Conservation (phyloP, 2,888 invertebrate species). For the Eupeodes latifasciatus region DNA sequence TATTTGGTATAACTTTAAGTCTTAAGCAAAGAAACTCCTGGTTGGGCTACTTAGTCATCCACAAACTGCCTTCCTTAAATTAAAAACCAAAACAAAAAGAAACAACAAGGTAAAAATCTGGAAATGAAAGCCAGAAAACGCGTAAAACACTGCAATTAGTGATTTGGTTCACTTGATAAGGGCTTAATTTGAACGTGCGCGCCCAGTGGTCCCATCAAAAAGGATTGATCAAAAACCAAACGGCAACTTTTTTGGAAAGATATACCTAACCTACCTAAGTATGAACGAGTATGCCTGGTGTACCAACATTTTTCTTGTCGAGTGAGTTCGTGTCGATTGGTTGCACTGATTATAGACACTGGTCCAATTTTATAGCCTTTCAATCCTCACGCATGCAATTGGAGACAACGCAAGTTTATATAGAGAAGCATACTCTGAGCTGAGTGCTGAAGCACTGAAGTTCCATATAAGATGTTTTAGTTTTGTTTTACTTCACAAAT, state of each 20-base stretch:
- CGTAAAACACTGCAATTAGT: constrained; percentile 80
- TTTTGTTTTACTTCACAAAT: no score
- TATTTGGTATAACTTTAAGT: background rate
- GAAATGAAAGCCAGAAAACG: constrained; percentile 70
- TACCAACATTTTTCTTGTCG: constrained; percentile 30
- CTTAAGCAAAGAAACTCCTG: constrained; percentile 39
- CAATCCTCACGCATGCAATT: constrained; percentile 74
- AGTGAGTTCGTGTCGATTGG: constrained; percentile 74
- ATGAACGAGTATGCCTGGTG: no score
- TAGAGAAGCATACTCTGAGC: constrained; percentile 3
- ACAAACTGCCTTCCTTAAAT: constrained; percentile 41
- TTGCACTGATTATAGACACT: constrained; percentile 75
- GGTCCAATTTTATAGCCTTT: constrained; percentile 76
- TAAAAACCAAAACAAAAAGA: constrained; percentile 15
- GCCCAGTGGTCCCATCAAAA: constrained; percentile 62
- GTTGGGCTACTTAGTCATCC: constrained; percentile 52
- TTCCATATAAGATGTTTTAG: constrained; percentile 24
- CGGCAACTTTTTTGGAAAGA: constrained; percentile 34
- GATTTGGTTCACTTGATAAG: constrained; percentile 83
- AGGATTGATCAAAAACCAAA: constrained; percentile 48
- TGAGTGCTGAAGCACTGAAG: background rate
- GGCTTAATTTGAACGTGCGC: constrained; percentile 78
- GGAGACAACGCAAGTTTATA: constrained; percentile 31
- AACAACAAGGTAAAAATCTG: constrained; percentile 26
- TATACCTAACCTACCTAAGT: background rate